Base-by-base conservation (phyloP, 2,888 invertebrate species). In the Microplitis deprimator region DNA sequence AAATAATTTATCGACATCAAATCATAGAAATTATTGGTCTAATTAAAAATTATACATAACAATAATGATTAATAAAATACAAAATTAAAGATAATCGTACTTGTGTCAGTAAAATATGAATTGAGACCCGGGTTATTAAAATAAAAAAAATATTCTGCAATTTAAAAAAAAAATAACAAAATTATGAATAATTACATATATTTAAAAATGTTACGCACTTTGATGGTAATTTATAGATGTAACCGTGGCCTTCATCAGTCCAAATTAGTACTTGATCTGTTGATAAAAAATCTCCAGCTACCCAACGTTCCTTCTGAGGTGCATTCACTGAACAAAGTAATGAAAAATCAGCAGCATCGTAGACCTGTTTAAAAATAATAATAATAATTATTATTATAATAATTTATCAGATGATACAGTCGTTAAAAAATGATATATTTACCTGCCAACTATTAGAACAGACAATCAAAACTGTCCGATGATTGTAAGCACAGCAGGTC, bases 361-460 rank as follows among this genome's bases (percentile, higher is more conserved):
- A 94, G 76, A 95, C 93, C 94, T 94, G 40, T 41, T 17, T 61
- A 61, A 65, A 39, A 71, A 50, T 1, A 39, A 70, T 39, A 60
- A 64, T 67, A n/a, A 76, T 39, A 29, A 50, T n/a, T 59, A 67
- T 41, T 61, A 41, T 6, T 39, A 59, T n/a, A 16, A 65, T 29
- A 29, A 4, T 29, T 29, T 29, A 29, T 29, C 29, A 29, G 29
- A 69, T 67, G 2, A 7, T 29, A 17, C 5, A 74, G 29, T 61
- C 7, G 60, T 40, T 29, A 7, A 59, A 72, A 6, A 20, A 6
- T 29, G 50, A 69, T 64, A 40, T 76, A 29, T 17, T 67, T 81
- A 95, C 95, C 93, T 99, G 98, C 95, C 99, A 99, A 90, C 97
- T 97, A 88, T 97, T 97, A 0, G 97, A 96, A 88, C 98, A 98